Base-by-base conservation (phyloP, 2,888 invertebrate species). In the Meiosimyza platycephala region DNA sequence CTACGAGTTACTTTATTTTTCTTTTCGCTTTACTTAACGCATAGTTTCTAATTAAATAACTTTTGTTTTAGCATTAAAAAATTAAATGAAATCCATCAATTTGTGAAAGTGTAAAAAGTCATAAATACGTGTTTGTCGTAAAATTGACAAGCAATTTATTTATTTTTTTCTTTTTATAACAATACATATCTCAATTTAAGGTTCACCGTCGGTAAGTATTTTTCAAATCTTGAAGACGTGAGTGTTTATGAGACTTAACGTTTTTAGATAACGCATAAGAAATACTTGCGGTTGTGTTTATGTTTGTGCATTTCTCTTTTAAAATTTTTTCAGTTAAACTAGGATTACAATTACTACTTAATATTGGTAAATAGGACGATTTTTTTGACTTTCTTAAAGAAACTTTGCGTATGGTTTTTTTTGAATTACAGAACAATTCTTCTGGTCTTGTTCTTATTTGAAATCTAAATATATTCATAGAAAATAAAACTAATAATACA, bases 281-380 rank as follows among this genome's bases (percentile, higher is more conserved):
- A n/a, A 33, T 69, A 28, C n/a, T 48, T 68, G 68, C 22, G 50
- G 22, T 57, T 28, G 16, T 68, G n/a, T 40, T 40, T 55, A 13
- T 69, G n/a, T 69, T 60, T 69, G 51, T 16, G 22, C 57, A 69
- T 48, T 57, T 55, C 47, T 57, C 48, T 57, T 67, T 47, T 16
- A 22, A 63, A 7, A 40, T 40, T 40, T 40, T 40, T 40, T 40
- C 40, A 9, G 0, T 57, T 18, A 57, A 40, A 57, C 48, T 57
- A 57, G 47, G 51, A 57, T 47, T 67, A 67, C 18, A 47, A 67
- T 57, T 57, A 67, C 67, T 67, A 69, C 69, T 69, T 59, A 69
- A 50, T 69, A 33, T 50, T 59, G 59, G 50, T 69, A 69, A 69
- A 69, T 69, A 69, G 69, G 69, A 69, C 52, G 60, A 52, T 33